Evolutionary conservation across 2,113 vertebrate species (phyloP), one percentile per base, ranked within the genome.

Genomic region (Pterocles gutturalis): DNA sequence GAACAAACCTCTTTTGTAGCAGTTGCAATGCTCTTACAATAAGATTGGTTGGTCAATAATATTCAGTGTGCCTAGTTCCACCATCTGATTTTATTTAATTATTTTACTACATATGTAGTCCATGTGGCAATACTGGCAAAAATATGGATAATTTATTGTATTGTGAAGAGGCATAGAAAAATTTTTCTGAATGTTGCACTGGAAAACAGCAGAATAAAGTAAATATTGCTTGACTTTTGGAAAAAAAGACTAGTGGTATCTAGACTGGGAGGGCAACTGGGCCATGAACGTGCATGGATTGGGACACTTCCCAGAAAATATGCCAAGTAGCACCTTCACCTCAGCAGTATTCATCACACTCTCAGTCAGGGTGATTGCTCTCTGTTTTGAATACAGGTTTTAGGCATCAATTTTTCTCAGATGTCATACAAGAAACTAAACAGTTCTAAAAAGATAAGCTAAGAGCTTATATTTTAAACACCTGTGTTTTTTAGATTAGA

Each of bases 401-500:
- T 80, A 77, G 16, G 7, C 24, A 89, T 20, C 1, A 5, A 0
- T 69, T 80, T 73, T 90, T 81, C 20, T 61, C 26, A 53, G 17
- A 34, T 45, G 11, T 46, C 17, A 29, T 33, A 60, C 9, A 82
- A 75, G 19, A 89, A 76, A 77, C 2, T 1, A 61, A 71, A 62
- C 1, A 5, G 3, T 26, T 83, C 5, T 34, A 41, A 41, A 41
- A 41, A 41, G 41, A 41, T 41, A 41, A 41, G 11, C 3, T 2
- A 38, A 55, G 2, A 60, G 10, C 2, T 55, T 45, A 0, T 53
- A 13, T 79, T 85, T 41, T 46, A 54, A 71, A 75, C 29, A 25
- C 0, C 0, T 19, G 7, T 0, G 5, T 41, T 33, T 53, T 41
- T 41, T 10, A 17, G 36, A 22, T 58, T 49, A 34, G 2, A 24